A percentile compares a stretch with the other conserved stretches of the same genome.
Evolutionary conservation across 2,797 vertebrate species (phyloP).

Genomic region (Gallinago stenura): DNA sequence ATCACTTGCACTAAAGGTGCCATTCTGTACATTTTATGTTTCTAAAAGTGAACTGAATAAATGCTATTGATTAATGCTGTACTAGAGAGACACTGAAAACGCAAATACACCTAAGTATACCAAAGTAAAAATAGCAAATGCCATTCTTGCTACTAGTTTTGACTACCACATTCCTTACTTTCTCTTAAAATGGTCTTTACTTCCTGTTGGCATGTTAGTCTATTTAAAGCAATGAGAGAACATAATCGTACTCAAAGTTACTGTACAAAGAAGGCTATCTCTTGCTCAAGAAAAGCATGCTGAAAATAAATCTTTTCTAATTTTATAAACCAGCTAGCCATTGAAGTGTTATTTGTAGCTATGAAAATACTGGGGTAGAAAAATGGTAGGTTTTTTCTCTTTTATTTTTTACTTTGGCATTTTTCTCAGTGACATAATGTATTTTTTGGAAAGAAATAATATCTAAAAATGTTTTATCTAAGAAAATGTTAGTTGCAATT

Average conservation of each 20-base stretch:
- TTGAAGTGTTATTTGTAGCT: not conserved
- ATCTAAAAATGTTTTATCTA: not conserved
- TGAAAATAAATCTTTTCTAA: not conserved
- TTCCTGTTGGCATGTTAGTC: not conserved
- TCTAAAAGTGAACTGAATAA: not conserved
- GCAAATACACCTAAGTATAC: not conserved
- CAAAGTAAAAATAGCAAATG: not conserved
- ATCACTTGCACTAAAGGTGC: not conserved
- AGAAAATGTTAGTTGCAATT: not conserved
- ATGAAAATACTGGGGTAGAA: not conserved
- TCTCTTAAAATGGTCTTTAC: not conserved
- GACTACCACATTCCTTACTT: not conserved
- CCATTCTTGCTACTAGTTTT: not conserved
- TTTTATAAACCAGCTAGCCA: not conserved
- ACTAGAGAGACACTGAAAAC: not conserved
- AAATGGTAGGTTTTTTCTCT: accelerated
- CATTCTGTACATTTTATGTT: not conserved
- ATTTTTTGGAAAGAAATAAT: not conserved
- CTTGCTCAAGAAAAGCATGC: not conserved
- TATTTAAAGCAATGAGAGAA: not conserved
- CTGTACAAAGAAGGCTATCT: not conserved
- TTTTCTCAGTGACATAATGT: not conserved
- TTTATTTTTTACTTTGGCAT: not conserved
- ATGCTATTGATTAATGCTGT: not conserved
- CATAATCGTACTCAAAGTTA: not conserved